Conservation (phyloP, 2,113 vertebrate genomes). For the Saccopteryx leptura region DNA sequence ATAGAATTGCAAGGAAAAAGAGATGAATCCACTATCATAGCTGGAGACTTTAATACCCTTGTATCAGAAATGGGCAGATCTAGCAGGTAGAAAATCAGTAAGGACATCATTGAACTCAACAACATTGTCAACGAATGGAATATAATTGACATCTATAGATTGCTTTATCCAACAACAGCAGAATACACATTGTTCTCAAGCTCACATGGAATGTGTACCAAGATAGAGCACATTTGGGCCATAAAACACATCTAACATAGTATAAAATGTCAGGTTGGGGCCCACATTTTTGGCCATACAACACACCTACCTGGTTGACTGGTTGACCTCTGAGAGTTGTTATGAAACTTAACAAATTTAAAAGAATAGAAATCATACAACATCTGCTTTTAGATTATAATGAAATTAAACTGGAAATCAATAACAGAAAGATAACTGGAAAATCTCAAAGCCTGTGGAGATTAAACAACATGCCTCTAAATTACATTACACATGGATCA, state of each 20-base stretch:
- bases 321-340: not conserved
- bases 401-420: not conserved
- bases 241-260: not conserved
- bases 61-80: not conserved
- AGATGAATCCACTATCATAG: not conserved
- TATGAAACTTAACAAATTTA: not conserved
- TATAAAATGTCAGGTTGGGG: not conserved
- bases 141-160: not conserved
- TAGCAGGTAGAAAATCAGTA: not conserved
- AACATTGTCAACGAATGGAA: not conserved
- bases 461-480: not conserved
- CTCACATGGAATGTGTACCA: not conserved
- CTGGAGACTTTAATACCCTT: not conserved
- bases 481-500: not conserved
- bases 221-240: not conserved
- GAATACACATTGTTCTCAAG: not conserved
- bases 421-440: not conserved
- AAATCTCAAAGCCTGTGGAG: not conserved
- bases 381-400: not conserved
- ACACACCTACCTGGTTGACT: not conserved
- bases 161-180: not conserved
- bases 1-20: not conserved
- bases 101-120: not conserved
- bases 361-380: constrained; percentile 1
- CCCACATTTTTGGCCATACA: not conserved